Percentiles rank a stretch among this genome's conserved stretches.
Evolutionary conservation across 1,140 invertebrate species (phyloP).

Genomic region (Halesus radiatus): DNA sequence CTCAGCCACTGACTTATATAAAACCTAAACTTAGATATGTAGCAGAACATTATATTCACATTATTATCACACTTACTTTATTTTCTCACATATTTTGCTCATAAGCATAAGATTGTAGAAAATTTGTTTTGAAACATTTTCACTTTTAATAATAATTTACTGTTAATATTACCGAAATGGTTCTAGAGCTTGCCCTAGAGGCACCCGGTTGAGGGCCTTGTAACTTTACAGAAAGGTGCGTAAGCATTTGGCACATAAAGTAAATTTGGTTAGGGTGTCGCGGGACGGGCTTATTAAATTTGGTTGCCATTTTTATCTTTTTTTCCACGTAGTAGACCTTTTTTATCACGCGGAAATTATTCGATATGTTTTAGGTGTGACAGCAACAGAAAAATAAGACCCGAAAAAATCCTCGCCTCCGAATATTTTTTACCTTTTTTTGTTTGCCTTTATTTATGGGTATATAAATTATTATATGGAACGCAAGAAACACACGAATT

Average conservation of each 20-base stretch:
- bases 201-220: constrained; percentile 3
- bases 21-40: too few species aligned
- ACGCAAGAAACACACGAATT: constrained; percentile 5
- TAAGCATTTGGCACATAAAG: constrained; percentile 49
- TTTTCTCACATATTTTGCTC: too few species aligned
- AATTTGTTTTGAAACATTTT: too few species aligned
- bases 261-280: constrained; percentile 42
- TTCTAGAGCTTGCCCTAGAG: neutral
- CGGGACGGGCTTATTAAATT: constrained; percentile 42
- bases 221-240: constrained; percentile 46
- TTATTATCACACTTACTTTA: too few species aligned
- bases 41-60: too few species aligned
- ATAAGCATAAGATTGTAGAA: too few species aligned
- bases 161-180: neutral
- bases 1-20: too few species aligned
- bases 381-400: constrained; percentile 33
- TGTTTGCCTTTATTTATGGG: constrained; percentile 18
- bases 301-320: constrained; percentile 35
- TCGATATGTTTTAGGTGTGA: constrained; percentile 27
- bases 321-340: constrained; percentile 28
- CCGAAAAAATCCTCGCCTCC: constrained; percentile 3
- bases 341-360: constrained; percentile 41
- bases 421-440: constrained; percentile 18
- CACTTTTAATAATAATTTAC: too few species aligned
- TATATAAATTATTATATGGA: constrained; percentile 27